Percentiles rank a stretch among this genome's conserved stretches.
These are phyloP conservation scores for Apomyelois bistriatella DNA, from an alignment of 2,888 invertebrate genomes.

Conservation along the genomic window DNA sequence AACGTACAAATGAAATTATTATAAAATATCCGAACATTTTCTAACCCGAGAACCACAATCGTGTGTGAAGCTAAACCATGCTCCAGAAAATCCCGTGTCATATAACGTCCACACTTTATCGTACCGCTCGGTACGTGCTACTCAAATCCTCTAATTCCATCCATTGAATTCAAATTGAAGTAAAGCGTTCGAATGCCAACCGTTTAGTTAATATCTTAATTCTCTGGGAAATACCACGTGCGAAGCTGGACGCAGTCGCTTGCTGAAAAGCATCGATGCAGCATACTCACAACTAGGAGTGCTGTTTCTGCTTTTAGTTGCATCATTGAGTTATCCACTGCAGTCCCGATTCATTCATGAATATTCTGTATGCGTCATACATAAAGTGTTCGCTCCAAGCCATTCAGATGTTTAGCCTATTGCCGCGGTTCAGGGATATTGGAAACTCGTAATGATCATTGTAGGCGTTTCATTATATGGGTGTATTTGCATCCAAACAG, in stretches of 20 bases:
- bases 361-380: slow-evolving; percentile 58
- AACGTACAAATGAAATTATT: background rate
- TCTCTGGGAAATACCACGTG: slow-evolving; percentile 69
- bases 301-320: slow-evolving; percentile 32
- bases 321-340: slow-evolving; percentile 35
- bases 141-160: slow-evolving; percentile 63
- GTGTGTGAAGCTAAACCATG: slow-evolving; percentile 35
- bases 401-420: slow-evolving; percentile 57
- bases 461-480: slow-evolving; percentile 60
- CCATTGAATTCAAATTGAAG: slow-evolving; percentile 77
- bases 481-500: slow-evolving; percentile 69
- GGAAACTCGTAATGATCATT: slow-evolving; percentile 71
- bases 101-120: slow-evolving; percentile 59
- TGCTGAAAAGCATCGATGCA: slow-evolving; percentile 33
- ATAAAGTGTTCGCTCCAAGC: slow-evolving; percentile 55
- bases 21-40: background rate
- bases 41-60: slow-evolving; percentile 34
- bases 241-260: slow-evolving; percentile 29
- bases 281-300: slow-evolving; percentile 26
- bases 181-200: slow-evolving; percentile 55
- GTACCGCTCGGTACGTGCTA: slow-evolving; percentile 45
- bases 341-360: slow-evolving; percentile 54
- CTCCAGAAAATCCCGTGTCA: slow-evolving; percentile 48
- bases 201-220: slow-evolving; percentile 75
- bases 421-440: slow-evolving; percentile 52